Evolutionary conservation across 2,113 vertebrate species (phyloP).

Genomic region (Paramisgurnus dabryanus): DNA sequence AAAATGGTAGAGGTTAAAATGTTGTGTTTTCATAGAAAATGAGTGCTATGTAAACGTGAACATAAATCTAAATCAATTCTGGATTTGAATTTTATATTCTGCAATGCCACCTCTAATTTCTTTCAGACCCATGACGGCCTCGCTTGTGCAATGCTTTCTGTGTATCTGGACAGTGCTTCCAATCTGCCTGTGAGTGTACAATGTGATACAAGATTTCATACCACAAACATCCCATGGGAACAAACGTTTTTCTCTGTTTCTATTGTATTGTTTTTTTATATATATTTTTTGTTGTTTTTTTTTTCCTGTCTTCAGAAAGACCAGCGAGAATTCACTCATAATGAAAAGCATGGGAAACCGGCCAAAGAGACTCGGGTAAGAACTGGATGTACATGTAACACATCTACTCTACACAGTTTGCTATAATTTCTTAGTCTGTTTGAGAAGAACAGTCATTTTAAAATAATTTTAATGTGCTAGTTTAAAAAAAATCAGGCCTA

Average conservation of each 20-base stretch:
- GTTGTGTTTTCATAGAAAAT: background rate
- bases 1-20: background rate
- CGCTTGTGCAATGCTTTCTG: constrained; percentile 86
- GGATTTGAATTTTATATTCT: background rate
- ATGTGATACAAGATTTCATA: background rate
- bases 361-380: constrained; percentile 80
- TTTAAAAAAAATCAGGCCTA: no score
- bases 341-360: constrained; percentile 81
- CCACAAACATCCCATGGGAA: no score
- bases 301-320: constrained; percentile 77
- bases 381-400: background rate
- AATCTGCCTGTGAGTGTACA: constrained; percentile 86
- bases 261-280: background rate
- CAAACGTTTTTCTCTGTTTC: background rate
- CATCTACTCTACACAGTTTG: background rate
- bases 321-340: constrained; percentile 81
- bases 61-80: background rate
- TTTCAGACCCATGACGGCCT: constrained; percentile 75
- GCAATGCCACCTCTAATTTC: background rate
- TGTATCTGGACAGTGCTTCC: constrained; percentile 89
- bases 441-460: no score
- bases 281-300: constrained; percentile 9
- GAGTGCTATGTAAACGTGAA: background rate
- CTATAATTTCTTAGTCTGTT: no score
- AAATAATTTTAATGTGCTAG: no score